phyloP scores from a whole-genome alignment of 1,140 invertebrate species.

The Aphelenchoides besseyi region DNA sequence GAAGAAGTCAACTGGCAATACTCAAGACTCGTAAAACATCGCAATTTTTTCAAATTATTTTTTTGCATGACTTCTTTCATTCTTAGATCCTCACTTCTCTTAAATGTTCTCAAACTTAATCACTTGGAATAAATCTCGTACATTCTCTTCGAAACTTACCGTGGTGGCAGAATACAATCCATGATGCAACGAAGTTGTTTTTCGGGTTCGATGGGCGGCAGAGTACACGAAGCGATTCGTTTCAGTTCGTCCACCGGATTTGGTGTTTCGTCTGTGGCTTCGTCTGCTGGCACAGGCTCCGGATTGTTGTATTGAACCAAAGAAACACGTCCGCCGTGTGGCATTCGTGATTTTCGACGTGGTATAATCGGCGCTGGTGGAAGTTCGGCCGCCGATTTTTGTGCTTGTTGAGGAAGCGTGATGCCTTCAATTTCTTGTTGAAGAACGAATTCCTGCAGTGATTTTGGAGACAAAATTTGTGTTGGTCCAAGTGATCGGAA shows the following conservation, averaged over 20 bases:
- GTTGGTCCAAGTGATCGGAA: too few species aligned
- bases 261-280: conserved; percentile 60
- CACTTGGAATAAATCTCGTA: background rate
- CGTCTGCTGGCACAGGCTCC: conserved; percentile 12
- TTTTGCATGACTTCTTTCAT: background rate
- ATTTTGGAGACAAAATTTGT: too few species aligned
- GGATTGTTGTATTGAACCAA: conserved; percentile 22
- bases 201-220: conserved; percentile 47
- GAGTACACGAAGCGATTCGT: conserved; percentile 28
- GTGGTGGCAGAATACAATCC: conserved; percentile 89
- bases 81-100: background rate
- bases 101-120: background rate
- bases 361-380: background rate
- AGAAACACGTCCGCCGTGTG: background rate
- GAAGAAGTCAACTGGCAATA: conserved; percentile 67
- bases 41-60: too few species aligned
- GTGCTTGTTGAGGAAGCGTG: too few species aligned
- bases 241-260: conserved; percentile 63
- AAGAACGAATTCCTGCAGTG: too few species aligned
- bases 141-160: conserved; percentile 61
- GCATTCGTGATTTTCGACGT: background rate
- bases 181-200: conserved; percentile 75
- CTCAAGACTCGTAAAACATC: too few species aligned
- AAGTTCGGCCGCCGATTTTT: background rate
- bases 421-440: too few species aligned